phyloP scores from a whole-genome alignment of 1,140 invertebrate species.

The Ganaspis sp. region DNA sequence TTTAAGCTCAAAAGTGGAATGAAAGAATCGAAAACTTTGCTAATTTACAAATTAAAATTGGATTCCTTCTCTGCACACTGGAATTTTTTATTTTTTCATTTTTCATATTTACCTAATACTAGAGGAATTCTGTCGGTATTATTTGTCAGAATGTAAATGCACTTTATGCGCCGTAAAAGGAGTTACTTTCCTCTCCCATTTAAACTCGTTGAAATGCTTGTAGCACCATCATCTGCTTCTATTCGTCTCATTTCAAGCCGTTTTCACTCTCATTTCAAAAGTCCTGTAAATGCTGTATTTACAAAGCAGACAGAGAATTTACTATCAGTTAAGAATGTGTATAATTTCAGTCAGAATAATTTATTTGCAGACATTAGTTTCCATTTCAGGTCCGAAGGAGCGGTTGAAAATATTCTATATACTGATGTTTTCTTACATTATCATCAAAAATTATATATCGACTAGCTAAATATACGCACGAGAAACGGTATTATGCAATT shows the following conservation, averaged over 20 bases:
- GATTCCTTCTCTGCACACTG: not conserved
- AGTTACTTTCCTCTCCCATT: constrained; percentile 5
- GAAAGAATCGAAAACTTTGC: not conserved
- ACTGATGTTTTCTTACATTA: too few species aligned
- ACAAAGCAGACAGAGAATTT: constrained; percentile 4
- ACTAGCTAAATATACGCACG: too few species aligned
- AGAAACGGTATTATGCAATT: too few species aligned
- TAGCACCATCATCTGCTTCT: not conserved
- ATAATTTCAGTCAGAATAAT: not conserved
- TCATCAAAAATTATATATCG: too few species aligned
- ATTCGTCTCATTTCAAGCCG: constrained; percentile 8
- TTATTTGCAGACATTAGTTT: not conserved
- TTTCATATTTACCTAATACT: not conserved
- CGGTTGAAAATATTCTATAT: too few species aligned
- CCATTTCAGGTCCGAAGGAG: too few species aligned
- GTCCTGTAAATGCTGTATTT: not conserved
- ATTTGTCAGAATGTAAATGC: constrained; percentile 10
- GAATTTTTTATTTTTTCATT: not conserved
- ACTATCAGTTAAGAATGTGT: not conserved
- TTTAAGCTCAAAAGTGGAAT: not conserved
- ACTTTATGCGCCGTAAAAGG: constrained; percentile 5
- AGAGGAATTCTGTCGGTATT: not conserved
- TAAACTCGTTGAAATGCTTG: constrained; percentile 8
- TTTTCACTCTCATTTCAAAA: constrained; percentile 10
- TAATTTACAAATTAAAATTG: too few species aligned